Evolutionary conservation across 1,140 invertebrate genomes (phyloP), one percentile per base, ranked within the genome.

Genomic region (Drosophila nannoptera): DNA sequence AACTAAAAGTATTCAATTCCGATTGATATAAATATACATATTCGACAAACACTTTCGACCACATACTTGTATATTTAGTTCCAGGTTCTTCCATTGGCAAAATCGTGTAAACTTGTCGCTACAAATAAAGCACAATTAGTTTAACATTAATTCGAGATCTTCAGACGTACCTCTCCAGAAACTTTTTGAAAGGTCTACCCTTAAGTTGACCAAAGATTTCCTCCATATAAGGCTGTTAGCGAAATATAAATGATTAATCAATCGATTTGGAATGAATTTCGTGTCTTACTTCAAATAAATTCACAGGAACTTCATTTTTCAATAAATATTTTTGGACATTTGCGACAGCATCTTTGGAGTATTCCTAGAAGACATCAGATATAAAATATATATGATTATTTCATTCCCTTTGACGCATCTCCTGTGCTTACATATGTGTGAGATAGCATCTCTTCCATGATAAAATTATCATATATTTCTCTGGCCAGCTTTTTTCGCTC

Each of bases 81-180:
- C 98, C 92, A 99, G 93, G 91, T 99, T 99, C 92, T 99, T 99
- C 99, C 99, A 99, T 92, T 99, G 99, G 91, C 98, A 99, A 93
- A 99, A 99, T 84, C 99, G 94, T 81, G 98, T 99, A 91, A 99
- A 99, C 92, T 99, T 99, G 86, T 99, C 98, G 92, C 98, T 98
- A 91, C 40, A 42, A 42, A 52, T 32, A 40, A 11, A 4, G 38
- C 2, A 40, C 5, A 40, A 2, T 40, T 40, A 3, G 9, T 40
- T 5, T 40, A 11, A 40, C n/a, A n/a, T 36, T 31, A 40, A 42
- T 14, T 45, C 22, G 22, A 22, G 22, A 31, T 14, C 0, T 4
- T n/a, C 11, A 8, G 5, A 64, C 60, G 92, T 92, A 98, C 97
- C 97, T 98, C 93, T 98, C 97, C 91, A 99, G 93, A 92, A 98